Percentiles rank a stretch among this genome's conserved stretches.
Conservation (phyloP, 2,113 vertebrate genomes). For the Alouatta palliata region DNA sequence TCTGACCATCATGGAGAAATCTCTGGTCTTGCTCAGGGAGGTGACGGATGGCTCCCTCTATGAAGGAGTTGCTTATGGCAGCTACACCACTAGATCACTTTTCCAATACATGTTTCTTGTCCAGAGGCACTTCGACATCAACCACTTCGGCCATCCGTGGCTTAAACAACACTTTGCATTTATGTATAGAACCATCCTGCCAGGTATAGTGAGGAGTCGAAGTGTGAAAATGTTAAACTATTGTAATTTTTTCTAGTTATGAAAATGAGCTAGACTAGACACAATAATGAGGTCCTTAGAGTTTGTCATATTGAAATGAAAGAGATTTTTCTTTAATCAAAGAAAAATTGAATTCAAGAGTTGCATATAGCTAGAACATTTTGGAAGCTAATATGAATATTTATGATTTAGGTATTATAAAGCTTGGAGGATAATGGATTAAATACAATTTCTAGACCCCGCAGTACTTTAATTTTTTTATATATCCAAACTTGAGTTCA, state of each 20-base stretch:
- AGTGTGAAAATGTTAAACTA: neutral
- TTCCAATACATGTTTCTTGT: slow-evolving; percentile 98
- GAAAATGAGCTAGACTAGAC: neutral
- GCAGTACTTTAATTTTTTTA: neutral
- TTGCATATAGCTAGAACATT: neutral
- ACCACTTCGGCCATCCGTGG: slow-evolving; percentile 97
- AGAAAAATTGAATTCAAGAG: neutral
- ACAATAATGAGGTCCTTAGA: neutral
- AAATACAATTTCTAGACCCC: neutral
- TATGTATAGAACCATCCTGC: slow-evolving; percentile 95
- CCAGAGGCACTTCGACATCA: slow-evolving; percentile 95
- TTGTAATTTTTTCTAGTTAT: neutral
- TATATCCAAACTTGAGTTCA: neutral
- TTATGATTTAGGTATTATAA: slow-evolving; percentile 16
- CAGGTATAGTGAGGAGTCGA: slow-evolving; percentile 84
- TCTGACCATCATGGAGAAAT: slow-evolving; percentile 97
- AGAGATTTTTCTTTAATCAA: neutral
- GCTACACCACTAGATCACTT: slow-evolving; percentile 96
- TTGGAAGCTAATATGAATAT: neutral
- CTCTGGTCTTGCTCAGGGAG: slow-evolving; percentile 93
- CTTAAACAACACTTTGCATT: slow-evolving; percentile 97
- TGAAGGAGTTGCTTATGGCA: slow-evolving; percentile 98
- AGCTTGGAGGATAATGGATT: neutral
- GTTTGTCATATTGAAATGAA: neutral
- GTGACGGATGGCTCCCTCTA: slow-evolving; percentile 96